Conservation (phyloP, 1,140 invertebrate species). For the Platorchestia sp. region DNA sequence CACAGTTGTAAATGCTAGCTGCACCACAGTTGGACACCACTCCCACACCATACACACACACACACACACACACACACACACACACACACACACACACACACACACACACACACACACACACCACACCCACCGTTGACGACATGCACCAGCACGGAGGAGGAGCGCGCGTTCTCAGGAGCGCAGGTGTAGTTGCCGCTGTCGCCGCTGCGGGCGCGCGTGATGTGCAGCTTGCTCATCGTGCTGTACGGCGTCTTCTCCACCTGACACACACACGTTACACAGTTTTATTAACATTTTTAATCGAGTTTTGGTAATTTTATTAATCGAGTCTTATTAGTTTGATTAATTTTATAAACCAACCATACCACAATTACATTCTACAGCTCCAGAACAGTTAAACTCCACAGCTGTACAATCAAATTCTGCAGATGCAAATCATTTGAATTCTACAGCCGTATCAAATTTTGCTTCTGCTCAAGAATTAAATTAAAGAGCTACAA, state of each 20-base stretch:
- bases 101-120: too few species aligned
- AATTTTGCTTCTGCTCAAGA: too few species aligned
- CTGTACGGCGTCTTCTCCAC: conserved; percentile 87
- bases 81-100: too few species aligned
- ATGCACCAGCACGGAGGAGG: conserved; percentile 63
- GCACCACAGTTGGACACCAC: too few species aligned
- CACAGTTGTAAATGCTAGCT: too few species aligned
- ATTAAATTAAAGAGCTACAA: too few species aligned
- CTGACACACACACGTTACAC: conserved; percentile 12
- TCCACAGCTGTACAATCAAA: too few species aligned
- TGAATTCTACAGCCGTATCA: too few species aligned
- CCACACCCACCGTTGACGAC: conserved; percentile 67
- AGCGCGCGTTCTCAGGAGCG: conserved; percentile 60
- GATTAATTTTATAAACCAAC: neutral
- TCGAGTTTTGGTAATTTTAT: neutral
- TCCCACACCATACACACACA: too few species aligned
- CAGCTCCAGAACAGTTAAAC: neutral
- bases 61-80: too few species aligned
- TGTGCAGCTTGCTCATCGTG: conserved; percentile 88
- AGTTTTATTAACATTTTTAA: conserved; percentile 1
- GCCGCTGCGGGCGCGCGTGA: conserved; percentile 85
- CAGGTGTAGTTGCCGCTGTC: conserved; percentile 80
- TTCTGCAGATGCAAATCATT: too few species aligned
- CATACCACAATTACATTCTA: neutral
- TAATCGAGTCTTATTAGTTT: neutral